Conservation (phyloP, 2,113 vertebrate species). For the Neomonachus schauinslandi region DNA sequence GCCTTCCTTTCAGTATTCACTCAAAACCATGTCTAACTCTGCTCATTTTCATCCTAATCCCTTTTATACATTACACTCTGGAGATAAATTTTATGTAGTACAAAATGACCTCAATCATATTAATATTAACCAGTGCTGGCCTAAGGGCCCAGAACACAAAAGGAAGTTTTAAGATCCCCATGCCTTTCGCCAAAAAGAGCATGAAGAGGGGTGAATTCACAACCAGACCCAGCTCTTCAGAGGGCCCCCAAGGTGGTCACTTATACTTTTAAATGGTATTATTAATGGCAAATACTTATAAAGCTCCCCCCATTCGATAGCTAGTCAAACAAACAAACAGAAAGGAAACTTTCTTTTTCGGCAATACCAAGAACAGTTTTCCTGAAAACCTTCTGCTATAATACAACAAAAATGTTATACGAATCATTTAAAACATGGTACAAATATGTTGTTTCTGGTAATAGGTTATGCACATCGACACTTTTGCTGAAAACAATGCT, state of each 20-base stretch:
- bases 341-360: background rate
- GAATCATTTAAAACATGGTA: background rate
- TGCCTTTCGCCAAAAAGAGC: background rate
- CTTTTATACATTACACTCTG: conserved; percentile 33
- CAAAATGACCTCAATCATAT: conserved; percentile 50
- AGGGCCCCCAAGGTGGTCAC: background rate
- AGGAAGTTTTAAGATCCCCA: conserved; percentile 3
- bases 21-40: background rate
- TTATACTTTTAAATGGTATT: background rate
- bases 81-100: conserved; percentile 39
- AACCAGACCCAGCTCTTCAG: background rate
- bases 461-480: background rate
- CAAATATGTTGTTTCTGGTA: background rate
- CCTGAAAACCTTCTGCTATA: background rate
- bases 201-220: background rate
- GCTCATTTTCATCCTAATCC: conserved; percentile 36
- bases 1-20: conserved; percentile 39
- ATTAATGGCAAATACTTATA: background rate
- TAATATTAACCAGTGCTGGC: conserved; percentile 38
- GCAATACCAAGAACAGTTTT: background rate
- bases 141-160: background rate
- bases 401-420: background rate
- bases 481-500: background rate
- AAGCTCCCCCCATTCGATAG: background rate
- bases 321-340: background rate